Evolutionary conservation across 2,888 invertebrate genomes (phyloP), one percentile per base, ranked within the genome.

Genomic region (Herminia tarsipennalis): DNA sequence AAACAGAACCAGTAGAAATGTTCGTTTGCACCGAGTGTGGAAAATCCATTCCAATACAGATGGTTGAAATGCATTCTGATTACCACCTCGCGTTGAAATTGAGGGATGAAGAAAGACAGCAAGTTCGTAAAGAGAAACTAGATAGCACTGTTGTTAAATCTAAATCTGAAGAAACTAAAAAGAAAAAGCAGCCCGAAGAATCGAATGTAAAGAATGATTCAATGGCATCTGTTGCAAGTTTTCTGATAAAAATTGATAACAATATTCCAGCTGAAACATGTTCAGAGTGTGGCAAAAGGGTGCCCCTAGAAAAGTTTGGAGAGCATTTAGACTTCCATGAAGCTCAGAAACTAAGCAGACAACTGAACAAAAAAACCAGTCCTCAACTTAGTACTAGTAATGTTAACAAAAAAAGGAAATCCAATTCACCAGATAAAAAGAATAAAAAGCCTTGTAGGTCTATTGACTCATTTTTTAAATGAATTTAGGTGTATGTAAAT

Each of bases 281-380:
- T 82, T 64, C 89, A 0, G 93, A 95, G 73, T 98, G 98, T 82
- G 90, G 93, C 16, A 93, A 93, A 73, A 86, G 78, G 50, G 87
- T 98, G 38, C 78, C 92, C 6, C 59, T 92, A 2, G 92, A 92
- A 50, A 95, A 95, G 48, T 90, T 95, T 63, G 78, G 91, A 0
- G 95, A 96, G 72, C 98, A 98, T 83, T 82, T 93, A 66, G 98
- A 98, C 86, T 97, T 94, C 78, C 98, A 98, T 80, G 92, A 95
- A 66, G 98, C 98, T 3, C 93, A 94, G 72, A 94, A 94, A 70
- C 79, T 98, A 37, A 96, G 94, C 63, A 86, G 92, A 61, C 93
- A 94, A 81, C 75, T 95, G 4, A 95, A 95, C 72, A 86, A 74
- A 24, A 86, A 81, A 65, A 49, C 67, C 0, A 54, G 49, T 30